Base-by-base conservation (phyloP, 2,113 vertebrate species). In the Tinamus guttatus region DNA sequence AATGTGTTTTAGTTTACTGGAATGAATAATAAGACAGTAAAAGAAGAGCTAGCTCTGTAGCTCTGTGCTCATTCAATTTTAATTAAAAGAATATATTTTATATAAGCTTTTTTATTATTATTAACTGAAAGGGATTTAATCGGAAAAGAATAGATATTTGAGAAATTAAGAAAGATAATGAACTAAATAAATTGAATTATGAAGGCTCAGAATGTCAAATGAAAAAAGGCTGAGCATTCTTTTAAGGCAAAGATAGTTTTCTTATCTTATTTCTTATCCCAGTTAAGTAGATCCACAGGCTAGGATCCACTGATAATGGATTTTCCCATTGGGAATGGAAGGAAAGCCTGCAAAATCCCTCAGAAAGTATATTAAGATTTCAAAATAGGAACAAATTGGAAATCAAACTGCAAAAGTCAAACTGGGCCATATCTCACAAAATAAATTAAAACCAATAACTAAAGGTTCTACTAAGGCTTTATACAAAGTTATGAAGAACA, bases 51-150 rank as follows among this genome's bases (percentile, higher is more conserved):
- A 59, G 17, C 71, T 41, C 18, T 78, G 73, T 71, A 20, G 14
- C 67, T 41, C 19, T 81, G 68, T 71, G 17, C 51, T 93, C 45
- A 85, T 14, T 82, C 40, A 41, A 9, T 56, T 94, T 90, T 93
- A 92, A 84, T 83, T 86, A 94, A 93, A 67, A 59, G 1, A 88
- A 83, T 93, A 75, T 71, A 93, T 92, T 90, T 87, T 84, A 13
- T 83, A 75, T 70, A 83, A 84, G 67, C 15, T 28, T 52, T 56
- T 54, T 71, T 41, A 41, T 41, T 41, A n/a, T 85, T 77, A 59
- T 74, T 90, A 49, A 49, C 49, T 49, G 20, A 40, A 92, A 80
- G 41, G 49, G 18, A 3, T 2, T 15, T 59, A 34, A 59, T 95
- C 93, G 87, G 34, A 82, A 70, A 82, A 51, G 21, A 90, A 74